Base-by-base conservation (phyloP, 2,888 invertebrate genomes). In the Apamea sordens region DNA sequence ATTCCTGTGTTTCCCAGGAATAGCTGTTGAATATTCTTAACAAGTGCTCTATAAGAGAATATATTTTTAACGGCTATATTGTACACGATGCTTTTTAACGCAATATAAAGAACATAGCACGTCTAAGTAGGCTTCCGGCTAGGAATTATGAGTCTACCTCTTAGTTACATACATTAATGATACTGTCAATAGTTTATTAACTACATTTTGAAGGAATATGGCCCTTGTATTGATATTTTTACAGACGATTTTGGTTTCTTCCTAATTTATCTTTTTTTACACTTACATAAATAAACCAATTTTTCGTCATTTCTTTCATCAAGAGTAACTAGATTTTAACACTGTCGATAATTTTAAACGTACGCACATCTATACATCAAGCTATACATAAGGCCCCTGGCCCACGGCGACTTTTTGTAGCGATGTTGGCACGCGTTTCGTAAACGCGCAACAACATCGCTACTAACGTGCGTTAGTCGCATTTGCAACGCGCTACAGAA, bases 1-100 rank as follows among this genome's bases (percentile, higher is more conserved):
- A 88, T 88, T 87, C 87, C 77, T 76, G 79, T 87, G 86, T 87
- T 80, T 56, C 3, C 50, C 76, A 78, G 74, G 53, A 76, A 83
- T 78, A 73, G 77, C 77, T 79, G 72, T 79, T 80, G 86, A 78
- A 86, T 88, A 88, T 86, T 77, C 67, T 75, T 86, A 69, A 73
- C 76, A 74, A 83, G 50, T 71, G 69, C 67, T 64, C 59, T 71
- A 61, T 24, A 18, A 56, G 53, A 53, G 71, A 50, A 67, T 79
- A 65, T 73, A 80, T 69, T 82, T 80, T 77, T 67, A 76, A 82
- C 56, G 75, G 50, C 13, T 56, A 56, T 73, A 73, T 21, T 71
- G 24, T 44, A 36, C 10, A 68, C 28, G 13, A 44, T 50, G n/a
- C 67, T 56, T 76, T 61, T 76, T 36, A 50, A 24, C 50, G 13